phyloP scores from a whole-genome alignment of 2,888 invertebrate species.

The Hanleya hanleyi region DNA sequence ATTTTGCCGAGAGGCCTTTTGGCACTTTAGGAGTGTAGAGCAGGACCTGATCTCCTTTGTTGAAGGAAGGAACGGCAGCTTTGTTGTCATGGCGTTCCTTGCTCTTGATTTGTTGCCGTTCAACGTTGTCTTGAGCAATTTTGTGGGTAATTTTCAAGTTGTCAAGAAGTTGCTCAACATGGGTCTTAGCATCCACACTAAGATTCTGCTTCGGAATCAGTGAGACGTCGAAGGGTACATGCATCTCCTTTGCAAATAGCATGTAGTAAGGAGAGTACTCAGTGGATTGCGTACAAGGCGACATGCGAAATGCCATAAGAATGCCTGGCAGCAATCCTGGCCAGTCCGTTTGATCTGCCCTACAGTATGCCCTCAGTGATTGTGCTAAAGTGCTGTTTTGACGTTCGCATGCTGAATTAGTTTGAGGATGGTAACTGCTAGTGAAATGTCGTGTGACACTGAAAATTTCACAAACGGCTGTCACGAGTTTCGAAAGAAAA shows the following conservation, averaged over 20 bases:
- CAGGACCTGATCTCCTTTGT: conserved; percentile 28
- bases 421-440: no score
- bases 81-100: conserved; percentile 22
- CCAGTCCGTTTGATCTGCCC: conserved; percentile 35
- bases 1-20: no score
- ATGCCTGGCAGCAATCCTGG: conserved; percentile 26
- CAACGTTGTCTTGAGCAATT: conserved; percentile 17
- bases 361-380: conserved; percentile 28
- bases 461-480: conserved; percentile 39
- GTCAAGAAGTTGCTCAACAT: no score
- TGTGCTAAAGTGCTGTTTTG: no score
- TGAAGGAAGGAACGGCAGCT: no score
- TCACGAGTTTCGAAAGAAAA: conserved; percentile 39
- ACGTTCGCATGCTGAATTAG: conserved; percentile 36
- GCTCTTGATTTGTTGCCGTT: neutral
- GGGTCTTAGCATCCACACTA: no score
- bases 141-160: conserved; percentile 22
- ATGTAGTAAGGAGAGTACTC: conserved; percentile 32
- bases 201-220: conserved; percentile 25
- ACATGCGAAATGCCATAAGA: conserved; percentile 37
- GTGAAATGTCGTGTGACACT: no score
- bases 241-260: conserved; percentile 30
- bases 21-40: no score
- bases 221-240: conserved; percentile 27
- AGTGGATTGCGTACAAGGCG: conserved; percentile 30